Conservation (phyloP, 2,113 vertebrate genomes). For the Megalops atlanticus region DNA sequence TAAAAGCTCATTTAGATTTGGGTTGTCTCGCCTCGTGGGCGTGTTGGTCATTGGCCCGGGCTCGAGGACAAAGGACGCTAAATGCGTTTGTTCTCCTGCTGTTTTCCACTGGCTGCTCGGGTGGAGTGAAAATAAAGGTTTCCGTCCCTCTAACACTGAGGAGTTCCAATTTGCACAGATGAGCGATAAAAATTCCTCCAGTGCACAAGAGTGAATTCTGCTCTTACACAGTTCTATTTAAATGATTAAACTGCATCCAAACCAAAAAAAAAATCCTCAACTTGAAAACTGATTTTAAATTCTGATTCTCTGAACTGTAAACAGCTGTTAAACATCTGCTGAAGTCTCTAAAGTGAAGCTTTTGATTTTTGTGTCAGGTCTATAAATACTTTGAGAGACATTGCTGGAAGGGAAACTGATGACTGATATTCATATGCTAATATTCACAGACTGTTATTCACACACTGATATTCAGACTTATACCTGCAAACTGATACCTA, state of each 20-base stretch:
- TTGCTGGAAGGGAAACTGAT: neutral
- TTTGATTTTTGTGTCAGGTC: neutral
- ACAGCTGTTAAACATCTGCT: neutral
- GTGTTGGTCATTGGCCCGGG: neutral
- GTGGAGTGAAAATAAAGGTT: neutral
- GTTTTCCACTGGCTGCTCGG: neutral
- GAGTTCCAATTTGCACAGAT: neutral
- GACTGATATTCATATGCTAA: neutral
- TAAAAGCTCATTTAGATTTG: slow-evolving; percentile 53
- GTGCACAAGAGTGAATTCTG: neutral
- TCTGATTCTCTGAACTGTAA: neutral
- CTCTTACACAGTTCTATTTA: neutral
- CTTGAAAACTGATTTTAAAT: neutral
- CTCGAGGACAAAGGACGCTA: neutral
- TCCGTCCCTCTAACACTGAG: neutral
- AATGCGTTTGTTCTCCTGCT: neutral
- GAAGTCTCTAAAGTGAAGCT: neutral
- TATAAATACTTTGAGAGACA: neutral
- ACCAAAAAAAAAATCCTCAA: neutral
- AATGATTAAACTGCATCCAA: neutral
- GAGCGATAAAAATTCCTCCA: neutral
- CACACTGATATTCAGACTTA: too few species aligned
- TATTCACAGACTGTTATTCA: too few species aligned
- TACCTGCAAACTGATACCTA: too few species aligned
- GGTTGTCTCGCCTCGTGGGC: slow-evolving; percentile 20